Evolutionary conservation across 2,888 invertebrate genomes (phyloP), one percentile per base, ranked within the genome.

Genomic region (Lysandra coridon): DNA sequence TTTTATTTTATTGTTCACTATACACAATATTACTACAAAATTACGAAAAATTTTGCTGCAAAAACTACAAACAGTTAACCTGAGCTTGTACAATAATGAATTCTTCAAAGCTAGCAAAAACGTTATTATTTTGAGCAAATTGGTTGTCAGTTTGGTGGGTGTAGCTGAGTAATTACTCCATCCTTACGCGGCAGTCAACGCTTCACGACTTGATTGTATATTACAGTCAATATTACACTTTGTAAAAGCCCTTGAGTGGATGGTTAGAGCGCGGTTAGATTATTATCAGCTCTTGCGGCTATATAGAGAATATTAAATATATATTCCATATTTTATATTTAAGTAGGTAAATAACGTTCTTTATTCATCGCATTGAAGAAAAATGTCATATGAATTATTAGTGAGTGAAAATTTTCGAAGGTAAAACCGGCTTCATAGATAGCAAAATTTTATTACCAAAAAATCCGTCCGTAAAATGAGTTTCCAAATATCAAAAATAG

Each of bases 61-160:
- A 49, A 49, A 49, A 49, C 12, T 12, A 49, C 49, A 49, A 10
- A 10, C 6, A 23, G 23, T 23, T 23, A 62, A 23, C n/a, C 10
- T 49, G 49, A 49, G 49, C 49, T 49, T 62, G 14, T 2, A 7
- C 30, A 37, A 69, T 33, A 69, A 33, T 69, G 33, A 69, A 1
- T 14, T 14, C 33, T 69, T 69, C 12, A 69, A 69, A 69, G 33
- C 5, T 4, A 40, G 69, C 17, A 37, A 69, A 69, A 37, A 69
- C 69, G 33, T 69, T 69, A 33, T 69, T 37, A 33, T 17, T 69
- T 37, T 69, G 33, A 69, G 69, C 17, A 69, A 69, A 69, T 69
- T 69, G 17, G 4, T 37, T 69, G 69, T 69, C 69, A 69, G 69
- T 69, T 33, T 69, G 69, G 33, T 33, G 69, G 33, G 33, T 69